These are phyloP conservation scores for Turdus rufiventris DNA, from an alignment of 2,113 vertebrate genomes.

Conservation along the genomic window DNA sequence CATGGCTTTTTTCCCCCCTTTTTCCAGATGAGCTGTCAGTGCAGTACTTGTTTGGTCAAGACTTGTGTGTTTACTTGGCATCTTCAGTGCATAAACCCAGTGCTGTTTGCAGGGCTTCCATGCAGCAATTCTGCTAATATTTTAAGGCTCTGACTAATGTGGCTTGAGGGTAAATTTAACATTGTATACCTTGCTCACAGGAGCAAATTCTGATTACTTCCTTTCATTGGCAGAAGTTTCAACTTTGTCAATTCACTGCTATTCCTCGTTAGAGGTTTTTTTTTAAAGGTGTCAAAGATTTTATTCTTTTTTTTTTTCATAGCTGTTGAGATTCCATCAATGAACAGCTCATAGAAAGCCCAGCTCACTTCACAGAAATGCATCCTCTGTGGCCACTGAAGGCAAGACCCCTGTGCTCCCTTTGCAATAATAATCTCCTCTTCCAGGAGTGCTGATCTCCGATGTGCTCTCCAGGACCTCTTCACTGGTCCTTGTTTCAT, in stretches of 20 bases:
- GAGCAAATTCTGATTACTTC: background rate
- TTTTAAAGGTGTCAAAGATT: constrained; percentile 7
- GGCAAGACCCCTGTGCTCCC: background rate
- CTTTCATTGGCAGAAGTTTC: background rate
- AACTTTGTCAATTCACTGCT: background rate
- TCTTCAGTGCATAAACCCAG: constrained; percentile 21
- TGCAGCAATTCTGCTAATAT: background rate
- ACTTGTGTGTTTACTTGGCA: constrained; percentile 35
- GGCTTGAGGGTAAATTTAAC: background rate
- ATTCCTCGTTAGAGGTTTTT: background rate
- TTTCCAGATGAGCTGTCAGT: constrained; percentile 27
- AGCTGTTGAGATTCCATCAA: background rate
- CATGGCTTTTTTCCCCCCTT: background rate
- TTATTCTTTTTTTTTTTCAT: background rate
- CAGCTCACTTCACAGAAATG: background rate
- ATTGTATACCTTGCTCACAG: background rate
- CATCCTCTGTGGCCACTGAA: background rate
- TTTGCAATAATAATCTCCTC: background rate
- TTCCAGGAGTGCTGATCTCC: background rate
- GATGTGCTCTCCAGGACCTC: accelerated
- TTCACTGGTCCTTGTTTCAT: background rate
- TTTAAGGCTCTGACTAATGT: background rate
- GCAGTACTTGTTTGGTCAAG: constrained; percentile 33
- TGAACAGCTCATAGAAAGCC: background rate
- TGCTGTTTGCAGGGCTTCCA: background rate